These are phyloP conservation scores for Amphipoea oculea DNA, from an alignment of 2,888 invertebrate genomes.

Conservation along the genomic window DNA sequence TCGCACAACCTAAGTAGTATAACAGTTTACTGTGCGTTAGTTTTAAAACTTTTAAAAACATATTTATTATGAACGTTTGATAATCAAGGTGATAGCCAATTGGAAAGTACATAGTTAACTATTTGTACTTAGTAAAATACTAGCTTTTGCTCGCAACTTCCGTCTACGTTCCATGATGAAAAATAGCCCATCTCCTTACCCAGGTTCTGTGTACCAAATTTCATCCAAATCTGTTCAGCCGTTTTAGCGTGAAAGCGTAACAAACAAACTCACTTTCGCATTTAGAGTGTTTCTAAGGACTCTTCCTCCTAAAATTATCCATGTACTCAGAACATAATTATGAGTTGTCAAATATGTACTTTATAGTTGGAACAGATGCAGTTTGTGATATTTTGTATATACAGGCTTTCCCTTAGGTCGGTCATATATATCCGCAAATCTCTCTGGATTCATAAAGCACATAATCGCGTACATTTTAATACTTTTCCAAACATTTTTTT, in stretches of 20 bases:
- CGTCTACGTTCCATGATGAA: too few relatives aligned
- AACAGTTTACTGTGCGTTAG: constrained; percentile 17
- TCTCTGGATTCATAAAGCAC: background rate
- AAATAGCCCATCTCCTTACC: too few relatives aligned
- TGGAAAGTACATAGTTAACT: constrained; percentile 23
- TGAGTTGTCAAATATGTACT: constrained; percentile 26
- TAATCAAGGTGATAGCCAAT: constrained; percentile 13
- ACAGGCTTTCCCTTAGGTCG: background rate
- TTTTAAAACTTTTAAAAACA: constrained; percentile 24
- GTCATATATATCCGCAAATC: background rate
- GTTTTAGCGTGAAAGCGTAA: too few relatives aligned
- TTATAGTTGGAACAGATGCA: constrained; percentile 29
- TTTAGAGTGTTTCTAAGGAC: background rate
- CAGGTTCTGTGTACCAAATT: too few relatives aligned
- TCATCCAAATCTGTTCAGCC: background rate
- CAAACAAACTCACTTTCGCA: too few relatives aligned
- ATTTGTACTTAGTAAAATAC: constrained; percentile 37
- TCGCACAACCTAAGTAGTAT: constrained; percentile 11
- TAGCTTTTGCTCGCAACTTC: too few relatives aligned
- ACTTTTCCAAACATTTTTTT: background rate
- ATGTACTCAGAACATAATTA: background rate
- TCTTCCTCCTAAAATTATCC: constrained; percentile 10
- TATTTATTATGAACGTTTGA: constrained; percentile 12
- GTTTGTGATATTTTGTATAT: constrained; percentile 7
- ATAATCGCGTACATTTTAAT: background rate